phyloP scores from a whole-genome alignment of 2,113 vertebrate species.

The Oryzias javanicus region DNA sequence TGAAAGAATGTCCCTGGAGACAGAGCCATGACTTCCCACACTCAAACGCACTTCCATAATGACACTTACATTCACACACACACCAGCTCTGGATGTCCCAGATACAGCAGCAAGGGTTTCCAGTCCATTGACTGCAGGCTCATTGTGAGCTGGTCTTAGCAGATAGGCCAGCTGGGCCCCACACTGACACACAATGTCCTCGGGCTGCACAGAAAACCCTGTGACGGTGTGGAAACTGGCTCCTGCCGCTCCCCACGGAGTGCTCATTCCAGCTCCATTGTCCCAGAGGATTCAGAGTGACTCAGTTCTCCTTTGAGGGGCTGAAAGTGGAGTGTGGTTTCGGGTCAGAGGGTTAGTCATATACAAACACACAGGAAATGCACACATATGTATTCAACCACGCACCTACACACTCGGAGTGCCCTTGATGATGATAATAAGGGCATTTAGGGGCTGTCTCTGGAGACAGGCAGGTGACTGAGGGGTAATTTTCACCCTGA shows the following conservation, averaged over 20 bases:
- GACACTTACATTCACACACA: slow-evolving; percentile 39
- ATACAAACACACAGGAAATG: slow-evolving; percentile 22
- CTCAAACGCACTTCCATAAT: slow-evolving; percentile 39
- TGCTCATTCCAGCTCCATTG: slow-evolving; percentile 60
- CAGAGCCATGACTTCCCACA: slow-evolving; percentile 49
- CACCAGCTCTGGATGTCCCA: slow-evolving; percentile 67
- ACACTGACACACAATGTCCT: slow-evolving; percentile 69
- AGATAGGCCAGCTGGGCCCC: slow-evolving; percentile 76
- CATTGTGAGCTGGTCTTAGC: slow-evolving; percentile 74
- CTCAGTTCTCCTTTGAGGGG: slow-evolving; percentile 53
- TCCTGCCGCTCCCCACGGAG: slow-evolving; percentile 55
- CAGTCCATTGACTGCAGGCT: slow-evolving; percentile 74
- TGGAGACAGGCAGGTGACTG: slow-evolving; percentile 72
- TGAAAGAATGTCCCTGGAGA: slow-evolving; percentile 48
- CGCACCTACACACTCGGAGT: slow-evolving; percentile 34
- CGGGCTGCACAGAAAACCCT: slow-evolving; percentile 56
- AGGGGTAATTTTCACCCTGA: slow-evolving; percentile 75
- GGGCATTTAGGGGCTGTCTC: slow-evolving; percentile 73
- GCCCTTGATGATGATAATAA: slow-evolving; percentile 76
- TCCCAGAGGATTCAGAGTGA: slow-evolving; percentile 54
- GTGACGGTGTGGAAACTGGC: slow-evolving; percentile 53
- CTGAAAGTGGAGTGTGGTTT: slow-evolving; percentile 34
- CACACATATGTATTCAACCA: slow-evolving; percentile 19
- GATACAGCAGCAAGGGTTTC: slow-evolving; percentile 67
- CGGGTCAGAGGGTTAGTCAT: slow-evolving; percentile 57